A percentile compares a stretch with the other conserved stretches of the same genome.
Evolutionary conservation across 1,140 invertebrate species (phyloP).

Genomic region (Elymnias hypermnestra): DNA sequence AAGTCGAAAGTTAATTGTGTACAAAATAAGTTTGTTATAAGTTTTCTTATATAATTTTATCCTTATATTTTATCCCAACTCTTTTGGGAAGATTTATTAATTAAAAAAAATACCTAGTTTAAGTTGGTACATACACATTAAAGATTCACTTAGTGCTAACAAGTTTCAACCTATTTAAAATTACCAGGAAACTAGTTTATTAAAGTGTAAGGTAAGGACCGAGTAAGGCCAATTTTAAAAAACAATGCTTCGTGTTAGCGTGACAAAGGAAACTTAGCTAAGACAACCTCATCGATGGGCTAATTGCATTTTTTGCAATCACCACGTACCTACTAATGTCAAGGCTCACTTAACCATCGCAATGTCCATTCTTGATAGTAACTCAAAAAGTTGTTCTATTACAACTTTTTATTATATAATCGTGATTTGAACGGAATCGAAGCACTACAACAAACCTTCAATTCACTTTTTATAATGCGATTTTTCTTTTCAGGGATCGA

Average conservation of each 20-base stretch:
- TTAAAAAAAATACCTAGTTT: background rate
- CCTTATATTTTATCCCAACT: background rate
- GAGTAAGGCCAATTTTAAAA: conserved; percentile 49
- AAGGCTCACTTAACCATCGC: conserved; percentile 68
- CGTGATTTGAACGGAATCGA: conserved; percentile 41
- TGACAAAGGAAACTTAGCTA: conserved; percentile 66
- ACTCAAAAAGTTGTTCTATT: conserved; percentile 36
- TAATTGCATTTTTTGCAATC: conserved; percentile 69
- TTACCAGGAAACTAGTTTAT: conserved; percentile 39
- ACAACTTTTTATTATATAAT: conserved; percentile 6
- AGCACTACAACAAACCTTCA: conserved; percentile 57
- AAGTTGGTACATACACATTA: background rate
- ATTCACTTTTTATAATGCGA: conserved; percentile 31
- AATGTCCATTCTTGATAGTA: conserved; percentile 63
- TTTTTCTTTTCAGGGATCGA: conserved; percentile 46
- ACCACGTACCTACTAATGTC: conserved; percentile 53
- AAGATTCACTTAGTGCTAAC: conserved; percentile 3
- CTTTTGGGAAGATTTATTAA: background rate
- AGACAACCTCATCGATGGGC: conserved; percentile 52
- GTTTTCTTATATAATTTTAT: too few species aligned
- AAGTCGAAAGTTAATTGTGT: background rate
- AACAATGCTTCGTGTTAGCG: conserved; percentile 59
- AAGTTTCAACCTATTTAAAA: conserved; percentile 26
- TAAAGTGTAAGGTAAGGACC: conserved; percentile 19
- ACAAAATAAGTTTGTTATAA: too few species aligned